Conservation (phyloP, 2,888 invertebrate species). For the Formica aserva region DNA sequence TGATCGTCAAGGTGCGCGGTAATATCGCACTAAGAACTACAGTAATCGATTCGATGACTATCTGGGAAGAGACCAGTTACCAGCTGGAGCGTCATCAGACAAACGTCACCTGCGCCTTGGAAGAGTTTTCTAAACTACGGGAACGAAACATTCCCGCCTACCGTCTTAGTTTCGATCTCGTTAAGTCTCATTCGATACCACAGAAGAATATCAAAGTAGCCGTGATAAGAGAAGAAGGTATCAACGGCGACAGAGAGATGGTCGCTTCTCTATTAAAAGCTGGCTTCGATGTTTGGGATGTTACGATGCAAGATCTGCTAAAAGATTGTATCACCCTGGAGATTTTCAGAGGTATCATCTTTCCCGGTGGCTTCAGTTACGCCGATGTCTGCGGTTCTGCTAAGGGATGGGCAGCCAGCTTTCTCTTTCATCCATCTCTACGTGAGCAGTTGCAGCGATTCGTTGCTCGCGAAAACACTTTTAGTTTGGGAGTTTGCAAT, state of each 20-base stretch:
- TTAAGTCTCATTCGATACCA: constrained; percentile 65
- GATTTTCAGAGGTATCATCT: constrained; percentile 94
- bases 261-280: constrained; percentile 95
- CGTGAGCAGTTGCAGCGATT: constrained; percentile 93
- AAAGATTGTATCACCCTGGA: constrained; percentile 91
- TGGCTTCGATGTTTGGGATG: constrained; percentile 96
- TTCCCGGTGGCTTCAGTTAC: constrained; percentile 99
- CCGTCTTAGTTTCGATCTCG: constrained; percentile 90
- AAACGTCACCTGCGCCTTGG: constrained; percentile 91
- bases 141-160: constrained; percentile 91
- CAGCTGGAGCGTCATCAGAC: constrained; percentile 95
- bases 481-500: constrained; percentile 99
- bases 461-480: constrained; percentile 91
- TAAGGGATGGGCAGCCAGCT: constrained; percentile 98
- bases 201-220: constrained; percentile 90
- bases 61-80: constrained; percentile 99
- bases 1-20: constrained; percentile 88
- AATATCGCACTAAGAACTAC: constrained; percentile 88
- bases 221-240: constrained; percentile 98
- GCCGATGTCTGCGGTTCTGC: constrained; percentile 98
- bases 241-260: constrained; percentile 99
- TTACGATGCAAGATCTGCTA: constrained; percentile 97
- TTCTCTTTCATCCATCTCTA: constrained; percentile 92
- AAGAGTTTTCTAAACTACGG: constrained; percentile 92
- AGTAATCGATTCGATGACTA: constrained; percentile 90